Conservation (phyloP, 2,113 vertebrate species). For the Cololabis saira region DNA sequence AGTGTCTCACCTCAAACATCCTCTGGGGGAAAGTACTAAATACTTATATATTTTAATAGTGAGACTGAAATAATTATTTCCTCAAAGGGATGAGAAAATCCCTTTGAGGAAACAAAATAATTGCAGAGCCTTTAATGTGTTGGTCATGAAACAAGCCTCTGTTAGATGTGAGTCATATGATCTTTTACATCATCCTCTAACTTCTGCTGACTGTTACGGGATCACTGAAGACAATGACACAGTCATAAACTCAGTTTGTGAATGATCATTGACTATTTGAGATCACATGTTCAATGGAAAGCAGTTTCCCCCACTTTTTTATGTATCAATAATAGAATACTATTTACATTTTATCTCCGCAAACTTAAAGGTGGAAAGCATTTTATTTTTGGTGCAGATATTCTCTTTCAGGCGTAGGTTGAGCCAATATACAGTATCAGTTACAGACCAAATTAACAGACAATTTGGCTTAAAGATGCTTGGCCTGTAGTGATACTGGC, state of each 20-base stretch:
- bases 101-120: neutral
- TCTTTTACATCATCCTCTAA: slow-evolving; percentile 17
- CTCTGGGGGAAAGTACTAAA: too few relatives aligned
- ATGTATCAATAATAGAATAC: too few relatives aligned
- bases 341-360: too few relatives aligned
- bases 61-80: slow-evolving; percentile 7
- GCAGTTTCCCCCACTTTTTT: neutral
- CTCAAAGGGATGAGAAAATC: neutral
- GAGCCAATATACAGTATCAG: too few relatives aligned
- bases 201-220: slow-evolving; percentile 3
- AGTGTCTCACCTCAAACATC: too few relatives aligned
- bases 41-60: neutral
- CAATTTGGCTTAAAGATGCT: too few relatives aligned
- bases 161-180: slow-evolving; percentile 43
- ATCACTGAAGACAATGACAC: slow-evolving; percentile 19
- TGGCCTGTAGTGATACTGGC: neutral
- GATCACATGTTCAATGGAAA: slow-evolving; percentile 1
- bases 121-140: neutral
- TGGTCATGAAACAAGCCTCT: slow-evolving; percentile 16
- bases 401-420: too few relatives aligned
- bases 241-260: slow-evolving; percentile 12
- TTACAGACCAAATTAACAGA: too few relatives aligned
- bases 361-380: too few relatives aligned
- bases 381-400: too few relatives aligned
- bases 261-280: slow-evolving; percentile 6